A percentile compares a stretch with the other conserved stretches of the same genome.
phyloP scores from a whole-genome alignment of 2,888 invertebrate genomes.

The Tenthredo scrophulariae region DNA sequence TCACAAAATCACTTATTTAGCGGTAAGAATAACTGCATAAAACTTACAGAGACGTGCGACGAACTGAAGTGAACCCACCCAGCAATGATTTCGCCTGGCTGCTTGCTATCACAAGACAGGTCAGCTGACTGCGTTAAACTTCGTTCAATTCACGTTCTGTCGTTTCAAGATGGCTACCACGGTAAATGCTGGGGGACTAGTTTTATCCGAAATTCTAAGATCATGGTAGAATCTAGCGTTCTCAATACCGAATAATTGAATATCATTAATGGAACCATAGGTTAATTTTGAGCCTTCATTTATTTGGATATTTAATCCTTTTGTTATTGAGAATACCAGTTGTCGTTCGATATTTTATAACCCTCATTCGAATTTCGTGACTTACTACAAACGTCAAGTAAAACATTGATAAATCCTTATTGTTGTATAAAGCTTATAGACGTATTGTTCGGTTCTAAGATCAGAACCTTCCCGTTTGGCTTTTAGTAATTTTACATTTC shows the following conservation, averaged over 20 bases:
- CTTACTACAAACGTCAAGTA: slow-evolving; percentile 29
- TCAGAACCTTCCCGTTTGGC: too few relatives aligned
- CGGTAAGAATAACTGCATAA: slow-evolving; percentile 31
- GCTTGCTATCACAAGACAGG: slow-evolving; percentile 75
- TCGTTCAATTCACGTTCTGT: slow-evolving; percentile 26
- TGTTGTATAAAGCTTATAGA: not conserved
- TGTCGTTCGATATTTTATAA: not conserved
- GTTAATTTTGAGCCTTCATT: not conserved
- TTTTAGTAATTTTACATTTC: not conserved
- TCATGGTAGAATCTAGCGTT: not conserved
- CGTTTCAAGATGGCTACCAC: slow-evolving; percentile 25
- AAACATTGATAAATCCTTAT: not conserved
- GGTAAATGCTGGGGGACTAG: not conserved
- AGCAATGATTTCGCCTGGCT: slow-evolving; percentile 67
- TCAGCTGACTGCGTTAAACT: slow-evolving; percentile 75
- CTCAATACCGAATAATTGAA: not conserved
- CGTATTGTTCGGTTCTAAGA: not conserved
- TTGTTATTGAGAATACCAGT: not conserved
- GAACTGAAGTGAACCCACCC: slow-evolving; percentile 67
- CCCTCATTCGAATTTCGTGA: slow-evolving; percentile 31
- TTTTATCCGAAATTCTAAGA: not conserved
- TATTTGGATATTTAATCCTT: not conserved
- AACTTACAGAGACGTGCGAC: slow-evolving; percentile 64
- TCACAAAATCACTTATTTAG: slow-evolving; percentile 30
- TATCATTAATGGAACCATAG: not conserved